Conservation (phyloP, 1,140 invertebrate species). For the Hypothenemus hampei region DNA sequence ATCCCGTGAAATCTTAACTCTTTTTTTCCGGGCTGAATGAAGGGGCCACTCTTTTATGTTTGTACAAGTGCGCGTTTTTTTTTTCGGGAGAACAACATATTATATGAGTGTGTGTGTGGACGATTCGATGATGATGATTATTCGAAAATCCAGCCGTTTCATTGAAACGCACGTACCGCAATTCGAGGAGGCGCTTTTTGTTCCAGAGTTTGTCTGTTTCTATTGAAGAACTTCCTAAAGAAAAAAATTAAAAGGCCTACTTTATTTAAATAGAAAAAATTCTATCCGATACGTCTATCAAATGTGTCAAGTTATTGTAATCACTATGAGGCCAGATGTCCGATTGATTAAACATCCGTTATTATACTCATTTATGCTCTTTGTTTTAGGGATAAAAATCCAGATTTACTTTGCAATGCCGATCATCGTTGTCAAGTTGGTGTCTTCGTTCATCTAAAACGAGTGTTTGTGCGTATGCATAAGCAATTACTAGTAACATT, state of each 20-base stretch:
- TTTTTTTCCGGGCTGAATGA: slow-evolving; percentile 15
- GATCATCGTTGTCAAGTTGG: too few species aligned
- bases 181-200: not conserved
- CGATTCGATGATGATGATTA: too few species aligned
- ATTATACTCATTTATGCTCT: not conserved
- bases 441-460: too few species aligned
- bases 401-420: too few species aligned
- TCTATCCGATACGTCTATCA: not conserved
- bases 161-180: slow-evolving; percentile 18
- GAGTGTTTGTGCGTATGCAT: too few species aligned
- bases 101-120: slow-evolving; percentile 6
- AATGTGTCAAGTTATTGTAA: not conserved
- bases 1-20: slow-evolving; percentile 22
- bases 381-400: not conserved
- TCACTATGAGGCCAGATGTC: not conserved
- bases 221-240: too few species aligned
- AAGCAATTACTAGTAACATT: not conserved
- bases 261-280: not conserved
- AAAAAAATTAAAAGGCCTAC: not conserved
- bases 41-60: slow-evolving; percentile 23
- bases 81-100: slow-evolving; percentile 15
- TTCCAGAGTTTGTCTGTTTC: not conserved
- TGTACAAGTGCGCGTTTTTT: slow-evolving; percentile 25
- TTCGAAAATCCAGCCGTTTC: slow-evolving; percentile 18
- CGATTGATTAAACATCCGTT: not conserved